phyloP scores from a whole-genome alignment of 1,140 invertebrate genomes.

The Phymastichus coffea region DNA sequence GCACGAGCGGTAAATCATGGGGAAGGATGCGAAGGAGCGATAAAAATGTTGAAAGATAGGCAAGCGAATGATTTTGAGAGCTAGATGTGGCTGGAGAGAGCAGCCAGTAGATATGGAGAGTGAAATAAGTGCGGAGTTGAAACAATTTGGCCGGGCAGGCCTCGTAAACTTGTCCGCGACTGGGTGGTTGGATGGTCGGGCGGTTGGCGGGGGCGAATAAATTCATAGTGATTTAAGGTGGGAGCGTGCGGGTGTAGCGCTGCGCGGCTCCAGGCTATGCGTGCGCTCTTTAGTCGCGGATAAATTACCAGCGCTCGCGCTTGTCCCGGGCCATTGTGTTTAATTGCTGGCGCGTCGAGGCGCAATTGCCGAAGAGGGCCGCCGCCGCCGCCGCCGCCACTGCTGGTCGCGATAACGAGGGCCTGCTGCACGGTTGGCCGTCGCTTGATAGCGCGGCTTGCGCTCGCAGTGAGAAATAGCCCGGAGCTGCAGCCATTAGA shows the following conservation, averaged over 20 bases:
- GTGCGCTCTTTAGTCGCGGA: conserved; percentile 39
- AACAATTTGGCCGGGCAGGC: no score
- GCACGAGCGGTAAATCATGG: no score
- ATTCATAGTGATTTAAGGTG: conserved; percentile 21
- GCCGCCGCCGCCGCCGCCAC: conserved; percentile 48
- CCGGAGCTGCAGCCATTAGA: conserved; percentile 45
- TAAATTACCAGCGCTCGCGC: conserved; percentile 54
- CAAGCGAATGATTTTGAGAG: no score
- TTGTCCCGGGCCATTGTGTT: conserved; percentile 51
- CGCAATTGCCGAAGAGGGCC: conserved; percentile 47
- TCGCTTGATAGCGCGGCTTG: no score
- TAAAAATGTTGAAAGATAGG: no score
- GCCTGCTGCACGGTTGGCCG: no score
- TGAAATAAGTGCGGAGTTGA: no score
- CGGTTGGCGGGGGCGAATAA: conserved; percentile 15
- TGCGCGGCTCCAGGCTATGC: conserved; percentile 11
- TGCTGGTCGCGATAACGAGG: no score
- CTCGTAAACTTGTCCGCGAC: conserved; percentile 20
- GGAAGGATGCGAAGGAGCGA: no score
- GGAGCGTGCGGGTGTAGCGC: background rate
- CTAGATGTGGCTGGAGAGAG: no score
- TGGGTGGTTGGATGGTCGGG: no score
- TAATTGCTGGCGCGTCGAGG: conserved; percentile 47
- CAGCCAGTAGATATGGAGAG: no score
- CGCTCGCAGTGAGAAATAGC: conserved; percentile 39